Conservation (phyloP, 2,888 invertebrate genomes). For the Strigamia transsilvanica region DNA sequence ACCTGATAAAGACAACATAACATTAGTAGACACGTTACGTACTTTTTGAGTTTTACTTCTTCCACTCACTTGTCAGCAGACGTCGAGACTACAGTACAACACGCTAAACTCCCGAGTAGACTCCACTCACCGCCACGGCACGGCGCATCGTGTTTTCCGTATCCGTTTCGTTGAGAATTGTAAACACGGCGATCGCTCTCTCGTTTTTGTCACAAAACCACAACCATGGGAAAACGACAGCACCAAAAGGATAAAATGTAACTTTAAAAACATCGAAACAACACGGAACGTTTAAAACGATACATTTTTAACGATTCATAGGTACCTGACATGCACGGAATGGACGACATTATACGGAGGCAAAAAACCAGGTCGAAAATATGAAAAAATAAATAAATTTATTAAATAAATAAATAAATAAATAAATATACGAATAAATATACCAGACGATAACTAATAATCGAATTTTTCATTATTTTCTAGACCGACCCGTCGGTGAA, state of each 20-base stretch:
- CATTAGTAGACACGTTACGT: no score
- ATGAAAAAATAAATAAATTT: not conserved
- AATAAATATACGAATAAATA: no score
- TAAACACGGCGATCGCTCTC: not conserved
- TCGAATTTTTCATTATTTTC: no score
- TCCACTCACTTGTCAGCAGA: no score
- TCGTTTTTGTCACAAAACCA: not conserved
- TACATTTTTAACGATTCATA: conserved; percentile 61
- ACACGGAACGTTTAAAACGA: not conserved
- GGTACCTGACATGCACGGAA: conserved; percentile 86
- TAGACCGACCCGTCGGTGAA: not conserved
- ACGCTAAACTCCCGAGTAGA: no score
- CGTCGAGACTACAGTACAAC: no score
- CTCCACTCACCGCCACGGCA: no score
- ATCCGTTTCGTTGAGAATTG: not conserved
- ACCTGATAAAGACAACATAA: no score
- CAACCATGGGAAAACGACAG: conserved; percentile 85
- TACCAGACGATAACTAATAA: no score
- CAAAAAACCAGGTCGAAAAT: conserved; percentile 73
- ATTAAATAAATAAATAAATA: not conserved
- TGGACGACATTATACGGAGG: conserved; percentile 92
- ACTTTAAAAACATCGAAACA: conserved; percentile 59
- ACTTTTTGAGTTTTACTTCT: no score
- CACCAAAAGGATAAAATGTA: conserved; percentile 95
- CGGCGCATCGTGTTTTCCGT: no score